Evolutionary conservation across 2,113 vertebrate species (phyloP).

Genomic region (Psettodes erumei): DNA sequence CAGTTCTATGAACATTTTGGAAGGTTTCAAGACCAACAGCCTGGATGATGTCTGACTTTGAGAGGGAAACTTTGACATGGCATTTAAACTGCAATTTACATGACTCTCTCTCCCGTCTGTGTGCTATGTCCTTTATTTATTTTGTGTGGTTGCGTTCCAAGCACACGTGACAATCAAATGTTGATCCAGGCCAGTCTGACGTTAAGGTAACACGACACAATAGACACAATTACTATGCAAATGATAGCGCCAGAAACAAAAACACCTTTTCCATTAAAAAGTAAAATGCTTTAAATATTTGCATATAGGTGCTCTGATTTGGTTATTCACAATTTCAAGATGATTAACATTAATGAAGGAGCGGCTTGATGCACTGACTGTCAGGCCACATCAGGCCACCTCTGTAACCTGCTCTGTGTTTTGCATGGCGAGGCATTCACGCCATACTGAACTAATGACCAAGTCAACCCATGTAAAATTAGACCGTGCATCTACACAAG

Average conservation of each 20-base stretch:
- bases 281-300: slow-evolving; percentile 76
- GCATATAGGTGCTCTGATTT: slow-evolving; percentile 73
- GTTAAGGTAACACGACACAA: slow-evolving; percentile 50
- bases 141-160: slow-evolving; percentile 5
- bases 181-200: slow-evolving; percentile 30
- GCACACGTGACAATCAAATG: slow-evolving; percentile 8
- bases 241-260: slow-evolving; percentile 63
- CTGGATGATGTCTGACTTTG: slow-evolving; percentile 41
- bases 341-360: slow-evolving; percentile 81
- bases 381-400: slow-evolving; percentile 76
- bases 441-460: slow-evolving; percentile 81
- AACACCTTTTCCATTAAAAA: slow-evolving; percentile 72
- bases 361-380: slow-evolving; percentile 73
- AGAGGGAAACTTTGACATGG: slow-evolving; percentile 48
- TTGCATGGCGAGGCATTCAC: slow-evolving; percentile 71
- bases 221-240: slow-evolving; percentile 62
- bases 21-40: slow-evolving; percentile 51
- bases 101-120: slow-evolving; percentile 1
- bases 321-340: slow-evolving; percentile 63
- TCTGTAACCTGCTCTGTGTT: slow-evolving; percentile 63
- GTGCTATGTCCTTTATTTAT: slow-evolving; percentile 10
- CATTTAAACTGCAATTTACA: slow-evolving; percentile 20
- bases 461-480: slow-evolving; percentile 78
- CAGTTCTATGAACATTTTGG: slow-evolving; percentile 59
- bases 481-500: slow-evolving; percentile 73